Evolutionary conservation across 2,113 vertebrate species (phyloP).

Genomic region (Oryzias curvinotus): DNA sequence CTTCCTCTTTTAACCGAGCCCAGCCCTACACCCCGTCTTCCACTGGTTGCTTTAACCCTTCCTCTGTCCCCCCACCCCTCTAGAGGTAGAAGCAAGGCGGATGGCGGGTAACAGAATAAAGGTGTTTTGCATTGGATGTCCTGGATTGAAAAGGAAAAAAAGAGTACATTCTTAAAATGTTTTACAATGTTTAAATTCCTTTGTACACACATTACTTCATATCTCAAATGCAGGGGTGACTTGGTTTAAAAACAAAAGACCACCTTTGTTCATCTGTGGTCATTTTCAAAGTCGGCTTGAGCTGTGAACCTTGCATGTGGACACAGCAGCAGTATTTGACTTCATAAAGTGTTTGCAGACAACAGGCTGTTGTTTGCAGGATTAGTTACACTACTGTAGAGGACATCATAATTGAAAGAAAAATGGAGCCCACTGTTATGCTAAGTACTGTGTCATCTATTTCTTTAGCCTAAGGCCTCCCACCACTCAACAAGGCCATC

Average conservation of each 20-base stretch:
- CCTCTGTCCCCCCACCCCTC: conserved; percentile 53
- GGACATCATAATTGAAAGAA: conserved; percentile 57
- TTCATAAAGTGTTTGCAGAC: conserved; percentile 54
- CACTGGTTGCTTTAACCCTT: conserved; percentile 65
- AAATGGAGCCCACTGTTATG: conserved; percentile 64
- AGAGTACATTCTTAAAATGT: conserved; percentile 33
- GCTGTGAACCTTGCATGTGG: conserved; percentile 37
- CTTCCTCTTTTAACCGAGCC: conserved; percentile 34
- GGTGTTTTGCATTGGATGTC: conserved; percentile 27
- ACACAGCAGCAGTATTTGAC: conserved; percentile 45
- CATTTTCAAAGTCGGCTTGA: conserved; percentile 17
- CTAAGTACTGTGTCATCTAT: conserved; percentile 63
- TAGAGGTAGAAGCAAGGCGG: conserved; percentile 18
- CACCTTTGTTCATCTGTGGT: conserved; percentile 15
- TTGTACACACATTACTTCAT: not conserved
- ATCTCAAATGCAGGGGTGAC: not conserved
- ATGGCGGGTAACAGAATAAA: conserved; percentile 37
- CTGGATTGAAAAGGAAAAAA: conserved; percentile 6
- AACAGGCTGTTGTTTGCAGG: conserved; percentile 47
- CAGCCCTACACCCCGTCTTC: conserved; percentile 63
- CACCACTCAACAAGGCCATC: conserved; percentile 50
- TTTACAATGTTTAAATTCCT: not conserved
- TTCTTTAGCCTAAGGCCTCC: conserved; percentile 35
- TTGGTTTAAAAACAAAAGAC: not conserved
- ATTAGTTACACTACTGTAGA: conserved; percentile 41